Conservation (phyloP, 2,888 invertebrate species). For the Apamea crenata region DNA sequence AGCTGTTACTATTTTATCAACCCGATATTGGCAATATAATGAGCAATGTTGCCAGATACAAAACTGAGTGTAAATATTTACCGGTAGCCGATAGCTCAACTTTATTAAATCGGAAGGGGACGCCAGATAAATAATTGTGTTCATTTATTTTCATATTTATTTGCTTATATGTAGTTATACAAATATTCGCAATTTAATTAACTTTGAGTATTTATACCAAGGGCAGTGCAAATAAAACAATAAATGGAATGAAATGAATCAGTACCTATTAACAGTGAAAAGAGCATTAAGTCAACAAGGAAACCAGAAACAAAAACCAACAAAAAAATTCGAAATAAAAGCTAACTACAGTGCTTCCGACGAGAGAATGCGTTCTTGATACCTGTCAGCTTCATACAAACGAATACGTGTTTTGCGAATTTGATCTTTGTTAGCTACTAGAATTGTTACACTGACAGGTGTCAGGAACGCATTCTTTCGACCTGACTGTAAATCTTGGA, state of each 20-base stretch:
- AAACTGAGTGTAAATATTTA: slow-evolving; percentile 51
- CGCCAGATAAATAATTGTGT: slow-evolving; percentile 52
- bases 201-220: slow-evolving; percentile 32
- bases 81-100: slow-evolving; percentile 33
- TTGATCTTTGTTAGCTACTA: background rate
- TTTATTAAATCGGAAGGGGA: slow-evolving; percentile 61
- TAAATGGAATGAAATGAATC: background rate
- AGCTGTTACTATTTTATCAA: background rate
- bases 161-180: slow-evolving; percentile 39
- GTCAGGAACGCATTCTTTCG: too few species aligned
- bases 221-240: slow-evolving; percentile 9
- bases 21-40: slow-evolving; percentile 15
- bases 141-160: slow-evolving; percentile 52
- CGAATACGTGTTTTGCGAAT: background rate
- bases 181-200: slow-evolving; percentile 52
- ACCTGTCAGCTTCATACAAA: background rate
- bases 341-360: background rate
- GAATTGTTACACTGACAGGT: background rate
- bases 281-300: background rate
- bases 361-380: background rate
- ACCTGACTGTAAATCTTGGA: background rate
- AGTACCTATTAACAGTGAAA: background rate
- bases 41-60: slow-evolving; percentile 31
- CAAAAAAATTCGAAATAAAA: background rate
- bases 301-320: background rate